Base-by-base conservation (phyloP, 2,888 invertebrate species). In the Parascotia fuliginaria region DNA sequence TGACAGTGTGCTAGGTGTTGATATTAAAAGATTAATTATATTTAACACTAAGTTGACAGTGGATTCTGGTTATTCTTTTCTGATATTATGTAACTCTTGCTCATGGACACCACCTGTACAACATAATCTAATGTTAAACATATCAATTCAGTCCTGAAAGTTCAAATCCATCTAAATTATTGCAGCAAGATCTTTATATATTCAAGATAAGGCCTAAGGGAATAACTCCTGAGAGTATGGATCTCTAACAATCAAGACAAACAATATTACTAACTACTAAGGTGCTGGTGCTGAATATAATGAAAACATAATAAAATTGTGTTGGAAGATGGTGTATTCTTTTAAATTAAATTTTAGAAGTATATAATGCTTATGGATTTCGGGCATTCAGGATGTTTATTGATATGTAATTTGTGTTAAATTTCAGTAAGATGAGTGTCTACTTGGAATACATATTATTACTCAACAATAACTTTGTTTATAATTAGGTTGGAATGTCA, bases 401-500 rank as follows among this genome's bases (percentile, higher is more conserved):
- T 13, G 7, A 31, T 13, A 12, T 31, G 11, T 29, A 11, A 31
- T 31, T 4, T 24, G 7, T 31, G 31, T 31, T 14, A 7, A n/a
- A 31, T 13, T 5, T 13, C 9, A 13, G 31, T 31, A 13, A 7
- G 31, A 9, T 9, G 7, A 24, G 24, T 24, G 7, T 24, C 7
- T 6, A 7, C 1, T 24, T 1, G 4, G 24, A 24, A 7, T 3
- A 6, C 24, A 6, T 24, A 24, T 19, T 19, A 19, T 19, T 19
- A 31, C 13, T 13, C 12, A 31, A 31, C 13, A 31, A 31, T 12
- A 14, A 13, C 9, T 1, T 12, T 33, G 16, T 9, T 9, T 33
- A 33, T 16, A 40, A 40, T 28, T 31, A 65, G 34, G 62, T 41
- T 51, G 66, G 63, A 63, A 63, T 65, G 62, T 61, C 45, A 49